Evolutionary conservation across 2,113 vertebrate genomes (phyloP).

Genomic region (Genyomyrus donnyi): DNA sequence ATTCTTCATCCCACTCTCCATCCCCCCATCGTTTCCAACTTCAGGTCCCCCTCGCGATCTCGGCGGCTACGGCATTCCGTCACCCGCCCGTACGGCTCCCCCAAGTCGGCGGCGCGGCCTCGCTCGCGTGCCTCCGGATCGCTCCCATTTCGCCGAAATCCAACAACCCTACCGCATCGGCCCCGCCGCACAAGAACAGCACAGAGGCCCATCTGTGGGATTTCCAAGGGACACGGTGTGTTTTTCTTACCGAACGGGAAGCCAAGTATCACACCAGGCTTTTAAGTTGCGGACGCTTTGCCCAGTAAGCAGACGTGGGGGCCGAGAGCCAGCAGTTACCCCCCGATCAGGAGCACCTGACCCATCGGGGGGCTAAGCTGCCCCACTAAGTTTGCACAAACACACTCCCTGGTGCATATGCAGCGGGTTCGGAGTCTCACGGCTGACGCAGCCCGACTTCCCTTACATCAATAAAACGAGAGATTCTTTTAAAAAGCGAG

Average conservation of each 20-base stretch:
- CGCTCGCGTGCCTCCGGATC: background rate
- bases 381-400: background rate
- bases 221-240: background rate
- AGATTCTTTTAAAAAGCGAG: background rate
- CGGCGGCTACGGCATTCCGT: background rate
- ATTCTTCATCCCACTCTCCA: background rate
- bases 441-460: background rate
- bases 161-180: background rate
- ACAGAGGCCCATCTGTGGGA: background rate
- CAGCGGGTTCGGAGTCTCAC: background rate
- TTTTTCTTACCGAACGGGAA: background rate
- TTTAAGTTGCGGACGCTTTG: background rate
- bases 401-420: background rate
- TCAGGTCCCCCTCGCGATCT: background rate
- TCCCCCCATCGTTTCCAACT: background rate
- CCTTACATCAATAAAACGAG: background rate
- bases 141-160: background rate
- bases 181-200: background rate
- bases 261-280: background rate
- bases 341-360: background rate
- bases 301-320: background rate
- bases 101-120: background rate
- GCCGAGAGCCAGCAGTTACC: background rate
- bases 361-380: background rate
- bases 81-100: background rate